Conservation (phyloP, 2,797 vertebrate genomes). For the Hypotaenidia okinawae region DNA sequence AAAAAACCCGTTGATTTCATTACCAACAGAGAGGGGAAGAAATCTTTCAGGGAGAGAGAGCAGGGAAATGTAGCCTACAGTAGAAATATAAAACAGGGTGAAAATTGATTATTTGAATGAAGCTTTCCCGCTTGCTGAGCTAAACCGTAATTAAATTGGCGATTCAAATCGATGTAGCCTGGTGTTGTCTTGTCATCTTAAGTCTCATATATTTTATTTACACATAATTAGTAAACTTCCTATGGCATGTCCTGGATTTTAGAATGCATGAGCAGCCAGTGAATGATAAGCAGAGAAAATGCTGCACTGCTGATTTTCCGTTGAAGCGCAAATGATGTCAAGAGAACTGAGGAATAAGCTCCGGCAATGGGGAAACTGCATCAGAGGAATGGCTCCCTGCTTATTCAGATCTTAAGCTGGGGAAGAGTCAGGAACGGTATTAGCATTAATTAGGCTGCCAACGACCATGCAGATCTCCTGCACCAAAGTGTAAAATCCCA, state of each 20-base stretch:
- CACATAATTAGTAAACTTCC: background rate
- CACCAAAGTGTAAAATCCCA: background rate
- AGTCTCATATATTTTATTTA: background rate
- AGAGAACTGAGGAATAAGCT: background rate
- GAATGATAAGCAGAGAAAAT: background rate
- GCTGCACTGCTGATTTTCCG: background rate
- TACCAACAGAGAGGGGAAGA: background rate
- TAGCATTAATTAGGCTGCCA: background rate
- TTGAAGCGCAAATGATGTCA: background rate
- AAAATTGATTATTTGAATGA: background rate
- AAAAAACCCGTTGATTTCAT: background rate
- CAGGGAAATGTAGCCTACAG: background rate
- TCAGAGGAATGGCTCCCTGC: background rate
- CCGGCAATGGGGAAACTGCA: background rate
- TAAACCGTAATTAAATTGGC: background rate
- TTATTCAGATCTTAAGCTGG: background rate
- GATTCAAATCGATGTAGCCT: background rate
- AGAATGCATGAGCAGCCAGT: background rate
- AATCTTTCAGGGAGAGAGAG: background rate
- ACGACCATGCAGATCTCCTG: background rate
- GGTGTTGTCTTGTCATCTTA: background rate
- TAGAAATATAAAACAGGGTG: background rate
- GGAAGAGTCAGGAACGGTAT: background rate
- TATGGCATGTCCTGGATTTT: background rate
- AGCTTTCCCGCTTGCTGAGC: background rate